Percentiles rank a stretch among this genome's conserved stretches.
phyloP scores from a whole-genome alignment of 2,888 invertebrate species.

The Laothoe populi region DNA sequence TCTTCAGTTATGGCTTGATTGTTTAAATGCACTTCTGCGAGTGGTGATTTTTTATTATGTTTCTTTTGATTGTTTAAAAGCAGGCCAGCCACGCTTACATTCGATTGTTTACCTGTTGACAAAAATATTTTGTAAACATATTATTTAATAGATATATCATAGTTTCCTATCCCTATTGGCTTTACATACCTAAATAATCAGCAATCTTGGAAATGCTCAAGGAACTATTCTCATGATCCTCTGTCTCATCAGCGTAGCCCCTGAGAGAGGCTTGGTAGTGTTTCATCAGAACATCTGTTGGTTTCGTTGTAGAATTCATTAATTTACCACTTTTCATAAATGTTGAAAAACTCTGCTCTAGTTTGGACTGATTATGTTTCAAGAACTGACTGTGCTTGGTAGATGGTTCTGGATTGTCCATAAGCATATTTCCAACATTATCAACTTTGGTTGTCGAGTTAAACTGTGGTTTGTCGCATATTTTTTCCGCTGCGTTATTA shows the following conservation, averaged over 20 bases:
- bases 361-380: constrained; percentile 14
- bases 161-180: neutral
- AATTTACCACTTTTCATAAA: constrained; percentile 39
- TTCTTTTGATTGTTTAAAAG: constrained; percentile 60
- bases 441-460: constrained; percentile 4
- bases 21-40: constrained; percentile 65
- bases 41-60: constrained; percentile 58
- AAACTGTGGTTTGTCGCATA: constrained; percentile 36
- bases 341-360: constrained; percentile 5
- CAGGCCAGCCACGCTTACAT: constrained; percentile 68
- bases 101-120: constrained; percentile 65
- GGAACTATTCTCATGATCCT: constrained; percentile 65
- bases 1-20: constrained; percentile 49
- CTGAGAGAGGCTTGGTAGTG: constrained; percentile 58
- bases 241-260: constrained; percentile 59
- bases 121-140: neutral
- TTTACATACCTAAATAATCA: constrained; percentile 68
- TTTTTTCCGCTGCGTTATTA: constrained; percentile 39
- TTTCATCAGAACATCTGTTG: constrained; percentile 59
- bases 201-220: constrained; percentile 75
- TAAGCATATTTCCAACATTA: neutral
- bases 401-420: neutral
- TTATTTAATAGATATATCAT: neutral
- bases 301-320: constrained; percentile 40
- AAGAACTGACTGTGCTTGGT: constrained; percentile 1